These are phyloP conservation scores for Aporophyla nigra DNA, from an alignment of 2,888 invertebrate species.

Conservation along the genomic window DNA sequence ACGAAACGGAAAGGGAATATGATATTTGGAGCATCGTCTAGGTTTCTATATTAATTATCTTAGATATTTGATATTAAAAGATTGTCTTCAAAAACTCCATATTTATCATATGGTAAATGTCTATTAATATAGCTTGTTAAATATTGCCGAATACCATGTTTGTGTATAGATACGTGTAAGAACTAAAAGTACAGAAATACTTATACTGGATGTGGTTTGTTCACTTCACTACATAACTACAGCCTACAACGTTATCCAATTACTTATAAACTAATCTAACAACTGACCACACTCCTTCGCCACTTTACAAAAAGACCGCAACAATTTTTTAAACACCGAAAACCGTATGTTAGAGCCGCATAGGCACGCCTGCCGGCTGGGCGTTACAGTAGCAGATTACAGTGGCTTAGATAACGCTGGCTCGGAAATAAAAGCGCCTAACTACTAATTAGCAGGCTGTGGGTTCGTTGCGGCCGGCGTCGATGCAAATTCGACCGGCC, in stretches of 20 bases:
- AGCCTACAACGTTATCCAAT: neutral
- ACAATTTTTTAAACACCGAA: conserved; percentile 56
- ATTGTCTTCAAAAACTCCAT: too few species aligned
- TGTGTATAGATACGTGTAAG: too few species aligned
- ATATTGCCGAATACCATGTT: too few species aligned
- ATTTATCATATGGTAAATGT: too few species aligned
- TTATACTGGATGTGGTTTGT: too few species aligned
- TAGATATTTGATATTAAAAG: too few species aligned
- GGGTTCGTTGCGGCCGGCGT: conserved; percentile 70
- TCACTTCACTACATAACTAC: neutral
- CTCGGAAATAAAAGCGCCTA: conserved; percentile 88
- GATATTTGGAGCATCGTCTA: too few species aligned
- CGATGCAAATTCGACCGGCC: conserved; percentile 82
- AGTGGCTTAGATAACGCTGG: conserved; percentile 84
- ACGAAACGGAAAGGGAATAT: too few species aligned
- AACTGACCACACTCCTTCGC: neutral
- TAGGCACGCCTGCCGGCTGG: conserved; percentile 68
- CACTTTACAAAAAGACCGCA: conserved; percentile 14
- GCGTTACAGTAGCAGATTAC: conserved; percentile 85
- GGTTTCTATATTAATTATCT: too few species aligned
- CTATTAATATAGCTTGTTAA: too few species aligned
- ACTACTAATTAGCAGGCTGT: conserved; percentile 85
- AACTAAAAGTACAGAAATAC: too few species aligned
- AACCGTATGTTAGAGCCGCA: conserved; percentile 52
- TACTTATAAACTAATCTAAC: neutral